Base-by-base conservation (phyloP, 2,113 vertebrate species). In the Gambusia affinis region DNA sequence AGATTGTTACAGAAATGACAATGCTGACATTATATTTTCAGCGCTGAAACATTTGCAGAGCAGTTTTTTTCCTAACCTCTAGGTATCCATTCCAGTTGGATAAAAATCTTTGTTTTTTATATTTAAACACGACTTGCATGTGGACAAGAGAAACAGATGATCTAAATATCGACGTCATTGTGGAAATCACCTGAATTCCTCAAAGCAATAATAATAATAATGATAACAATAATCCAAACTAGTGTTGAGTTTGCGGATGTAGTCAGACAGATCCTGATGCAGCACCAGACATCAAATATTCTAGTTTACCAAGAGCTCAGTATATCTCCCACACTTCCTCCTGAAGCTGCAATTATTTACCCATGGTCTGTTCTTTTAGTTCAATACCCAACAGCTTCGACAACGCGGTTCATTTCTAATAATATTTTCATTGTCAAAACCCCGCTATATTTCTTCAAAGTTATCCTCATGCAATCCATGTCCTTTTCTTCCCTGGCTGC, bases 401-500 rank as follows among this genome's bases (percentile, higher is more conserved):
- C 84, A 78, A 75, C 22, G 39, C 8, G 42, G 8, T 28, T 76
- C 76, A 79, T 75, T 80, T 74, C 28, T 63, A 66, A 74, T 70
- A 70, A 88, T 74, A 62, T 85, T 69, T 75, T 35, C 65, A 17
- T 72, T 78, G 73, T 81, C 70, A 85, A 73, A 76, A 31, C 63
- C 60, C 71, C 24, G 73, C 69, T 78, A 54, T 86, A 67, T 84
- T 68, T 75, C 67, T 47, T 44, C 35, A 69, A 84, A 63, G 72
- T 85, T 72, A 78, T 88, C 86, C 79, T 72, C 64, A 64, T 77
- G 73, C 79, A 60, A 60, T 85, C 85, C 78, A 80, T 85, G 83
- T 84, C 63, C 65, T 74, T 79, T 86, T 63, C 70, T 78, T 67
- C 78, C 65, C 30, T 70, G 1, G 4, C 72, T 29, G 62, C 79